These are phyloP conservation scores for Sinhomidia bicolor DNA, from an alignment of 2,888 invertebrate genomes.

Conservation along the genomic window DNA sequence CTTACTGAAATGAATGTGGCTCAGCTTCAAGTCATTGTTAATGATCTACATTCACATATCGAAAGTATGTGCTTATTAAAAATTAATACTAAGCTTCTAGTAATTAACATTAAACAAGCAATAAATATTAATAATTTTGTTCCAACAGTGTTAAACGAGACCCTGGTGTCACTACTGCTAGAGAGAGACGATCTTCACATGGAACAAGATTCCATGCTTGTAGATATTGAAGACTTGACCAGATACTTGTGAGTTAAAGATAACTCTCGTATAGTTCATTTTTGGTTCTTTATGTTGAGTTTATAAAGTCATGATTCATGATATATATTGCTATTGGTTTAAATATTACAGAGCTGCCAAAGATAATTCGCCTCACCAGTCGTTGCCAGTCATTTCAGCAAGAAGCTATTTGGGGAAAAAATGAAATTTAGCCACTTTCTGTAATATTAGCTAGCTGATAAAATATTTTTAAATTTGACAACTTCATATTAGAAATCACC, in stretches of 20 bases:
- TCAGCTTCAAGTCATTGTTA: slow-evolving; percentile 96
- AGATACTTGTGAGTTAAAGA: slow-evolving; percentile 89
- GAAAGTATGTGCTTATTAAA: slow-evolving; percentile 84
- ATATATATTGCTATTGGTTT: too few species aligned
- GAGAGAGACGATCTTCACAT: slow-evolving; percentile 97
- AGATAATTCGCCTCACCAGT: slow-evolving; percentile 80
- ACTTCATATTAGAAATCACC: slow-evolving; percentile 1
- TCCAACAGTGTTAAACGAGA: slow-evolving; percentile 90
- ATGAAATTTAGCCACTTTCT: slow-evolving; percentile 73
- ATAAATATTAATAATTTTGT: not conserved
- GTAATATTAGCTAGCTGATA: slow-evolving; percentile 69
- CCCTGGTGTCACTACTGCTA: slow-evolving; percentile 93
- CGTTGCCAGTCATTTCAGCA: slow-evolving; percentile 79
- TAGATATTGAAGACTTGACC: slow-evolving; percentile 97
- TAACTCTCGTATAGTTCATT: too few species aligned
- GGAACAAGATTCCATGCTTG: slow-evolving; percentile 98
- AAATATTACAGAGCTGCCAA: slow-evolving; percentile 78
- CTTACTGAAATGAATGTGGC: slow-evolving; percentile 96
- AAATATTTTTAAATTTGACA: slow-evolving; percentile 62
- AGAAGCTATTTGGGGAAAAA: slow-evolving; percentile 79
- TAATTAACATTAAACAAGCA: not conserved
- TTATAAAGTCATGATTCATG: too few species aligned
- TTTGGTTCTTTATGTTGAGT: too few species aligned
- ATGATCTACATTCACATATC: slow-evolving; percentile 96
- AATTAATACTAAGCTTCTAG: not conserved